phyloP scores from a whole-genome alignment of 2,113 vertebrate genomes.

The Mellivora capensis region DNA sequence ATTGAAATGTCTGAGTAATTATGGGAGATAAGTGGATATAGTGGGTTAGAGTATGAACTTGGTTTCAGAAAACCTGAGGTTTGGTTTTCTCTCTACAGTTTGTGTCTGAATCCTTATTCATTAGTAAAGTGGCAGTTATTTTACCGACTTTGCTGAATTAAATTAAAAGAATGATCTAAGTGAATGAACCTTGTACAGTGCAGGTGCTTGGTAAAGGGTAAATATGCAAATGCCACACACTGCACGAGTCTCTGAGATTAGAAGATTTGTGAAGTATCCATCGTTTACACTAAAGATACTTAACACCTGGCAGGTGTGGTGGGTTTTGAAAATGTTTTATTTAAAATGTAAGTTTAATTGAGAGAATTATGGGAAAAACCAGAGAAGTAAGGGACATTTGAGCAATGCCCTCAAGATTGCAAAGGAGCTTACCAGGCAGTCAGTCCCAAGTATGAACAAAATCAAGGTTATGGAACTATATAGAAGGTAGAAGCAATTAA shows the following conservation, averaged over 20 bases:
- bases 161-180: background rate
- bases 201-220: background rate
- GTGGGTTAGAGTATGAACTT: background rate
- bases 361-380: background rate
- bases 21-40: background rate
- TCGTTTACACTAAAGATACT: background rate
- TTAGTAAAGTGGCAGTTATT: background rate
- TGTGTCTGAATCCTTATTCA: background rate
- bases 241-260: background rate
- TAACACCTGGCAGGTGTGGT: background rate
- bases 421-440: background rate
- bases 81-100: background rate
- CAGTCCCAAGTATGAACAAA: background rate
- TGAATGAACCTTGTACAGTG: background rate
- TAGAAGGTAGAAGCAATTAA: background rate
- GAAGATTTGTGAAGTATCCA: background rate
- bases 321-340: background rate
- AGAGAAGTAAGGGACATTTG: background rate
- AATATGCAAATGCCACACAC: background rate
- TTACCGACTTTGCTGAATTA: background rate
- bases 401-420: background rate
- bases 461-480: background rate
- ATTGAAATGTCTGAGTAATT: background rate
- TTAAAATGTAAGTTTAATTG: background rate
- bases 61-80: background rate